Evolutionary conservation across 2,113 vertebrate genomes (phyloP), one percentile per base, ranked within the genome.

Genomic region (Silurus glanis): DNA sequence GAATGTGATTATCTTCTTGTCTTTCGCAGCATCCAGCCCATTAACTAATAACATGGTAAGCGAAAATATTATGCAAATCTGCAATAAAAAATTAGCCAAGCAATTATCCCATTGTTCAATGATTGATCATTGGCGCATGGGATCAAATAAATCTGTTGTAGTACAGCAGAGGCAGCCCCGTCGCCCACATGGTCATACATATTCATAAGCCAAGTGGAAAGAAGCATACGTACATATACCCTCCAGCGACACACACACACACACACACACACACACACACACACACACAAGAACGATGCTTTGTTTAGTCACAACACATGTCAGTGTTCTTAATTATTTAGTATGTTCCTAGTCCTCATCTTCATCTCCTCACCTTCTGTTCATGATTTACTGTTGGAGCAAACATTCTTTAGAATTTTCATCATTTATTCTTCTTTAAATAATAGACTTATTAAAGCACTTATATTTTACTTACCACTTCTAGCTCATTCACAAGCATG

Each of bases 201-300:
- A 82, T 82, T 82, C 25, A 82, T 82, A 82, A 82, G 45, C 61
- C 80, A 53, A 82, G 47, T 45, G 78, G 56, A 80, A 23, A 80
- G 45, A 10, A 45, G 78, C 78, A 61, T 37, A 80, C 56, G 28
- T 80, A 23, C 56, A 61, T 6, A 80, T 37, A 61, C 17, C 25
- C 28, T 59, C 51, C 78, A 80, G 55, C 28, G 17, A 61, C 16
- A 61, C 28, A 64, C 21, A 82, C 61, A 49, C 53, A 79, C 76
- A 79, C 13, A 17, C 76, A 28, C 14, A 28, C 74, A 51, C 69
- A 47, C 76, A 25, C 64, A 47, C 23, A 16, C 17, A 59, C 56
- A 59, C 25, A 23, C 9, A 8, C 16, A 45, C 8, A 47, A 47
- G 23, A 61, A 80, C 23, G 45, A 9, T 79, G 8, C 14, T 56